Evolutionary conservation across 2,113 vertebrate species (phyloP).

Genomic region (Brachyistius frenatus): DNA sequence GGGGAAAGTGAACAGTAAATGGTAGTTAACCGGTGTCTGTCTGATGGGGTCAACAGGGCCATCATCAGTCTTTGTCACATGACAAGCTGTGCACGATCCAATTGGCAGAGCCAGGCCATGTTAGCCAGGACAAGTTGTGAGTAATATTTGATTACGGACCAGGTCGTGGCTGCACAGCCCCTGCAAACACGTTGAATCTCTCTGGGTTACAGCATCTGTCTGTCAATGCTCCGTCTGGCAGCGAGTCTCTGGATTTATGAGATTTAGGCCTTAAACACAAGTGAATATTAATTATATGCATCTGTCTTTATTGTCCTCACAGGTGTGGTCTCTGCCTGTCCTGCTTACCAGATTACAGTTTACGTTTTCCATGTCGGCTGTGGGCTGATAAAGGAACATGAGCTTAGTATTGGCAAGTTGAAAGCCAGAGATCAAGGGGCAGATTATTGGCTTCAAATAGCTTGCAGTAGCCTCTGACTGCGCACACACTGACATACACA

Average conservation of each 20-base stretch:
- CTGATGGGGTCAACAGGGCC: not conserved
- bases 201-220: conserved; percentile 4
- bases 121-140: conserved; percentile 11
- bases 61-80: conserved; percentile 4
- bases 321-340: not conserved
- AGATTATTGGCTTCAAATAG: conserved; percentile 77
- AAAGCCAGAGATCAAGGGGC: conserved; percentile 60
- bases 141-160: conserved; percentile 40
- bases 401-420: conserved; percentile 53
- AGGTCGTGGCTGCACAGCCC: conserved; percentile 30
- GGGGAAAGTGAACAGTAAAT: conserved; percentile 3
- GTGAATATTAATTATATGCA: not conserved
- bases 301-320: not conserved
- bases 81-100: conserved; percentile 4
- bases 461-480: conserved; percentile 1
- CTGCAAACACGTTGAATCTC: not conserved
- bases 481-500: not conserved
- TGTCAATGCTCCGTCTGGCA: not conserved
- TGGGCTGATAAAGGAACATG: conserved; percentile 38
- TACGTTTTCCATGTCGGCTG: conserved; percentile 25
- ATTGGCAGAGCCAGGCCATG: conserved; percentile 20
- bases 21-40: not conserved
- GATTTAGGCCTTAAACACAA: conserved; percentile 9
- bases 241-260: conserved; percentile 4
- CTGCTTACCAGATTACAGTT: conserved; percentile 21